phyloP scores from a whole-genome alignment of 2,113 vertebrate species.

The Chloropsis hardwickii region DNA sequence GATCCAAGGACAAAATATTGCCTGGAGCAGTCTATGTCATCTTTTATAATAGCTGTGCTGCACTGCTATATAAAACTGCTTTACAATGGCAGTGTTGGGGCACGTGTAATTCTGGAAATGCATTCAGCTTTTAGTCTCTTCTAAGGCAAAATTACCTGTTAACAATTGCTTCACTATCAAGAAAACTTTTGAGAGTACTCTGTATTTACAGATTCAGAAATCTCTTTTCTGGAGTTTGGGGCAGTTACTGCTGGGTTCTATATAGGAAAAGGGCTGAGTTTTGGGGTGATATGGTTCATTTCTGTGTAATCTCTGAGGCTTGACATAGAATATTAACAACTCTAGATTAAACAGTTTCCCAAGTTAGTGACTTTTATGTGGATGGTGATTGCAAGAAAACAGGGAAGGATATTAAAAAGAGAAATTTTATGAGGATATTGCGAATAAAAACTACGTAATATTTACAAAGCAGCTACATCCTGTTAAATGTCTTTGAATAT shows the following conservation, averaged over 20 bases:
- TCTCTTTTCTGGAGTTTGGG: neutral
- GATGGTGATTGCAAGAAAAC: neutral
- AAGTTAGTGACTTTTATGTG: neutral
- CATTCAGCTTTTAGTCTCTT: neutral
- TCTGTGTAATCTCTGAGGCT: neutral
- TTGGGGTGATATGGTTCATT: neutral
- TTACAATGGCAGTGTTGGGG: neutral
- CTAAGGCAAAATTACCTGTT: neutral
- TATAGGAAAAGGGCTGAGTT: neutral
- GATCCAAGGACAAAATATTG: neutral
- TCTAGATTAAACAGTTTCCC: neutral
- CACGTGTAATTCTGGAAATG: neutral
- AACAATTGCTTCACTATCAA: neutral
- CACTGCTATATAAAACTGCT: neutral
- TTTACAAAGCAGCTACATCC: neutral
- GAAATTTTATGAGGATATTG: neutral
- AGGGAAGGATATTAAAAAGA: neutral
- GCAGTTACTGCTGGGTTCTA: neutral
- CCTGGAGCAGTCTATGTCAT: neutral
- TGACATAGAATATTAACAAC: neutral
- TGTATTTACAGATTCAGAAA: neutral
- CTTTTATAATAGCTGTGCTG: neutral
- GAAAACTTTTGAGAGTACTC: neutral
- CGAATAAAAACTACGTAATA: neutral
- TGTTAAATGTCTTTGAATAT: neutral